phyloP scores from a whole-genome alignment of 2,113 vertebrate species.

The Polyodon spathula region DNA sequence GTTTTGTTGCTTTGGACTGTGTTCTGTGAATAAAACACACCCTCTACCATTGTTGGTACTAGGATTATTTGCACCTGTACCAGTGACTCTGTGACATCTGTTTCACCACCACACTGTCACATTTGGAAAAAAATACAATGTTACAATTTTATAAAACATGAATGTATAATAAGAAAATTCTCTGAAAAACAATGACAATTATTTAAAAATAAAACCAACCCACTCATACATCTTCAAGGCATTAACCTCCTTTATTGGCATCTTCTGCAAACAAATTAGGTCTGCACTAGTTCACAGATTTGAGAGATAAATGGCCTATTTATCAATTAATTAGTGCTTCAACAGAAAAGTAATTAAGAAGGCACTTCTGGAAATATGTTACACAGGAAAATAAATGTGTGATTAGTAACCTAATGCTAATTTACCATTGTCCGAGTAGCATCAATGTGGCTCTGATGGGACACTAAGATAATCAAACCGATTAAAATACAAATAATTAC shows the following conservation, averaged over 20 bases:
- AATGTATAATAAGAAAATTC: slow-evolving; percentile 16
- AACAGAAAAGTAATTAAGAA: slow-evolving; percentile 53
- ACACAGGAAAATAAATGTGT: slow-evolving; percentile 12
- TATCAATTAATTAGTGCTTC: slow-evolving; percentile 57
- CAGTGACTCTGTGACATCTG: no score
- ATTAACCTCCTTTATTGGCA: slow-evolving; percentile 53
- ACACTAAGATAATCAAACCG: slow-evolving; percentile 57
- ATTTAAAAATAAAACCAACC: not conserved
- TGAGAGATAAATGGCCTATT: slow-evolving; percentile 42
- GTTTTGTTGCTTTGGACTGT: no score
- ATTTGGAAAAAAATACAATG: slow-evolving; percentile 22
- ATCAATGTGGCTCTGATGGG: slow-evolving; percentile 51
- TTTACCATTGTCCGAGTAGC: slow-evolving; percentile 48
- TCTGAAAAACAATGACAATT: slow-evolving; percentile 10
- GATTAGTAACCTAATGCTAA: slow-evolving; percentile 20
- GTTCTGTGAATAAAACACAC: no score
- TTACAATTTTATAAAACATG: slow-evolving; percentile 21
- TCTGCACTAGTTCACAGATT: slow-evolving; percentile 55
- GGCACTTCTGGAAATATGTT: slow-evolving; percentile 45
- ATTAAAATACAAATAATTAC: slow-evolving; percentile 75
- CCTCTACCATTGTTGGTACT: no score
- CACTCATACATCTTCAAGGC: slow-evolving; percentile 42
- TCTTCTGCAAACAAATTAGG: slow-evolving; percentile 63
- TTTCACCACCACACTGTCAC: slow-evolving; percentile 42
- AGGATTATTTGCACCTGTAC: no score